Evolutionary conservation across 2,797 vertebrate species (phyloP).

Genomic region (Anguilla megastoma): DNA sequence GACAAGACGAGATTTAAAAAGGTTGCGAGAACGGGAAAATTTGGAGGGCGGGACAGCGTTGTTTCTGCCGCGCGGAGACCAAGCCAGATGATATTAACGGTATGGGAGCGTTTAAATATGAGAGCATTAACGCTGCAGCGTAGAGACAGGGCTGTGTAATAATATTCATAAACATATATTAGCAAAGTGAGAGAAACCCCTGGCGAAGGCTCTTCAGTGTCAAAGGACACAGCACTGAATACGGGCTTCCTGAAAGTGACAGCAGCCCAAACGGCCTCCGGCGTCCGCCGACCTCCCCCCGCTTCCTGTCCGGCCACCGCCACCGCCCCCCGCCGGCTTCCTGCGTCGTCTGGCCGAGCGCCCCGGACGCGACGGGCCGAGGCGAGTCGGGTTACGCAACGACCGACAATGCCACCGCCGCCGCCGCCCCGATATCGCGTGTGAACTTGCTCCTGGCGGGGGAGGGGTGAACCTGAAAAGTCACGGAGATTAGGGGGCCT

Average conservation of each 20-base stretch:
- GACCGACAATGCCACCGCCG: no score
- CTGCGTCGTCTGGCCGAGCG: neutral
- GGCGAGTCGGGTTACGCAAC: neutral
- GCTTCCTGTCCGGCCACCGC: neutral
- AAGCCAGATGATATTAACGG: neutral
- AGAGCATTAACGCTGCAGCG: neutral
- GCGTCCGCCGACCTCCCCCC: neutral
- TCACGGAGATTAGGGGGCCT: neutral
- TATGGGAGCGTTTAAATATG: neutral
- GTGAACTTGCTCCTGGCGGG: neutral
- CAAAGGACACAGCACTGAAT: neutral
- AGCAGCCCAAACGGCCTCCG: neutral
- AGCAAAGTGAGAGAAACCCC: neutral
- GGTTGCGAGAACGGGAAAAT: neutral
- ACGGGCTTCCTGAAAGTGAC: conserved; percentile 2
- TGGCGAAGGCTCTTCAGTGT: neutral
- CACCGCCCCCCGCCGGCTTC: neutral
- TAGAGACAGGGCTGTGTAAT: neutral
- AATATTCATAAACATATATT: neutral
- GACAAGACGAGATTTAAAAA: neutral
- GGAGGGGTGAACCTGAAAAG: neutral
- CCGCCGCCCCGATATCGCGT: neutral
- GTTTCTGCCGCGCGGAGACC: neutral
- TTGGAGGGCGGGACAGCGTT: neutral
- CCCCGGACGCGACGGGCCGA: neutral